phyloP scores from a whole-genome alignment of 2,113 vertebrate species.

The Macrotis lagotis region DNA sequence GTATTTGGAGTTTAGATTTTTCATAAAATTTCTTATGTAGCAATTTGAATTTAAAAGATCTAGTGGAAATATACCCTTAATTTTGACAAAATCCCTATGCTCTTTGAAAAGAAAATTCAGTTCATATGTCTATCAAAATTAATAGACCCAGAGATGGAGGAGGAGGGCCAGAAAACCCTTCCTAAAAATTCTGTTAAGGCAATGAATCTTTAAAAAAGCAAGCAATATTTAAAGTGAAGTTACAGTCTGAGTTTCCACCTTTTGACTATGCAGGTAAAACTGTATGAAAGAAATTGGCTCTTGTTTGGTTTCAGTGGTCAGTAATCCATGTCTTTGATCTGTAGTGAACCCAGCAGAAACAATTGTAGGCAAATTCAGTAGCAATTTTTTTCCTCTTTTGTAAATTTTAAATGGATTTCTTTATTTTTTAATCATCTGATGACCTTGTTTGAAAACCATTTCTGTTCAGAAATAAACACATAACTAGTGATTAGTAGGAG shows the following conservation, averaged over 20 bases:
- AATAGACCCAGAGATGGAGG: not conserved
- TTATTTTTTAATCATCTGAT: slow-evolving; percentile 30
- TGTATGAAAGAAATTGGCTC: not conserved
- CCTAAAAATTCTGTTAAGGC: not conserved
- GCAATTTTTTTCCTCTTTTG: not conserved
- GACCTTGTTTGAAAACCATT: slow-evolving; percentile 3
- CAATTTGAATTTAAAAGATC: not conserved
- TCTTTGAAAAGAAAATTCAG: not conserved
- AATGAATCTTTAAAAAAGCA: not conserved
- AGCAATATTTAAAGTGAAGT: not conserved
- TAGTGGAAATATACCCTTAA: not conserved
- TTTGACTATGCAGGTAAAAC: not conserved
- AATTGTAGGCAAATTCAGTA: not conserved
- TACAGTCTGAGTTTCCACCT: not conserved
- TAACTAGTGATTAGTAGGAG: slow-evolving; percentile 9
- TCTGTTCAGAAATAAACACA: slow-evolving; percentile 30
- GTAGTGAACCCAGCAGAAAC: slow-evolving; percentile 1
- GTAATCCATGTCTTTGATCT: slow-evolving; percentile 6
- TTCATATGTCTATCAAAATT: not conserved
- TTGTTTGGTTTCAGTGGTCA: not conserved
- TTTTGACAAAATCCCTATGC: not conserved
- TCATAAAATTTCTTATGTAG: not conserved
- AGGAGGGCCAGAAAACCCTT: not conserved
- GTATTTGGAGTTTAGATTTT: not conserved
- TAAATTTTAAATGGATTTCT: slow-evolving; percentile 38